Conservation (phyloP, 1,140 invertebrate genomes). For the Brevipalpus yothersi region DNA sequence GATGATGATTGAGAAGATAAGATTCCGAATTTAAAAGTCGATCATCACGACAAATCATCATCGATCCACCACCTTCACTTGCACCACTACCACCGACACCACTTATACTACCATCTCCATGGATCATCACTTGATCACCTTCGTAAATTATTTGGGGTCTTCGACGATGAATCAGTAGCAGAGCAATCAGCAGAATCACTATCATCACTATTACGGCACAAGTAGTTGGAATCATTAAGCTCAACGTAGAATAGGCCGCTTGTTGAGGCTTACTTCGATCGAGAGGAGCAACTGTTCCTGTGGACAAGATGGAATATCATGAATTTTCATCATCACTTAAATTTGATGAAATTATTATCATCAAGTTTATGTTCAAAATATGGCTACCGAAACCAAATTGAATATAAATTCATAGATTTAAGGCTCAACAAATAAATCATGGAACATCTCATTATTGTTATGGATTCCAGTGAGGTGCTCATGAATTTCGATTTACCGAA, state of each 20-base stretch:
- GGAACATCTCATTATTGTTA: not conserved
- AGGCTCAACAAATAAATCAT: not conserved
- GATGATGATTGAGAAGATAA: not conserved
- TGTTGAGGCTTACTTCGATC: not conserved
- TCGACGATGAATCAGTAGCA: not conserved
- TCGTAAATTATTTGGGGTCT: not conserved
- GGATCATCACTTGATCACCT: not conserved
- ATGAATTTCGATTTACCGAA: too few species aligned
- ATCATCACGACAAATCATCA: not conserved
- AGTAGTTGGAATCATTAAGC: not conserved
- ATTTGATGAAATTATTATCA: not conserved
- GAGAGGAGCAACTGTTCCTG: conserved; percentile 1
- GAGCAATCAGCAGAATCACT: not conserved
- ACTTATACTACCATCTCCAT: not conserved
- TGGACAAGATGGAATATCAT: not conserved
- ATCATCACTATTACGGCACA: conserved; percentile 3
- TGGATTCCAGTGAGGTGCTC: not conserved
- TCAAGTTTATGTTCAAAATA: not conserved
- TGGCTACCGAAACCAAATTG: not conserved
- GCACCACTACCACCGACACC: not conserved
- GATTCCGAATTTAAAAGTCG: not conserved
- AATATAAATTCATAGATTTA: not conserved
- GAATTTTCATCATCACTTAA: not conserved
- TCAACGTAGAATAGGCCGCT: not conserved
- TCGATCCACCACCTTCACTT: not conserved